These are phyloP conservation scores for Cettia cetti DNA, from an alignment of 2,113 vertebrate genomes.

Conservation along the genomic window DNA sequence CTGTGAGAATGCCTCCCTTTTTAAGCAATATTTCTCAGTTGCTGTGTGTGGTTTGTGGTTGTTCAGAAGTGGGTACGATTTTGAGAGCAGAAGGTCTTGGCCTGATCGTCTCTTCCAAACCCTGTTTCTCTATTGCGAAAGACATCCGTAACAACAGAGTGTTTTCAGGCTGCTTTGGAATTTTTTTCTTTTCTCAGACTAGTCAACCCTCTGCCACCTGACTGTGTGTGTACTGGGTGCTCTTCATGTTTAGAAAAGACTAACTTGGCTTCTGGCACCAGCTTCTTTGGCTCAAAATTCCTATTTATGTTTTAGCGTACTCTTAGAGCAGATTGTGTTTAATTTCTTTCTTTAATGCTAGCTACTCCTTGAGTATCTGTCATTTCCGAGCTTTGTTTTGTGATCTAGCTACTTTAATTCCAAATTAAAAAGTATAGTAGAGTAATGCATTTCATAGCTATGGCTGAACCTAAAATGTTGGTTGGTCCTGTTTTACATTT, in stretches of 20 bases:
- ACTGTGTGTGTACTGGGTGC: neutral
- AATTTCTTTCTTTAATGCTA: neutral
- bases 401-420: neutral
- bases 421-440: neutral
- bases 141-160: neutral
- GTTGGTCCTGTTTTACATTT: rapidly evolving
- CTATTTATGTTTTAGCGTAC: neutral
- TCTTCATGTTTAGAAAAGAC: neutral
- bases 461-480: neutral
- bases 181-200: neutral
- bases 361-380: neutral
- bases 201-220: neutral
- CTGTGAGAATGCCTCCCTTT: neutral
- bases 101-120: neutral
- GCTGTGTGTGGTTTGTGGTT: constrained; percentile 17
- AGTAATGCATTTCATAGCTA: neutral
- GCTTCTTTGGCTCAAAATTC: neutral
- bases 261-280: neutral
- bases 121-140: neutral
- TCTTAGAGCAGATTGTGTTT: neutral
- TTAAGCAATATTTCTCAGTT: neutral
- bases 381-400: neutral
- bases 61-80: neutral
- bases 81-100: neutral
- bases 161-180: neutral